phyloP scores from a whole-genome alignment of 2,113 vertebrate species.

The Lethenteron camtschaticum region DNA sequence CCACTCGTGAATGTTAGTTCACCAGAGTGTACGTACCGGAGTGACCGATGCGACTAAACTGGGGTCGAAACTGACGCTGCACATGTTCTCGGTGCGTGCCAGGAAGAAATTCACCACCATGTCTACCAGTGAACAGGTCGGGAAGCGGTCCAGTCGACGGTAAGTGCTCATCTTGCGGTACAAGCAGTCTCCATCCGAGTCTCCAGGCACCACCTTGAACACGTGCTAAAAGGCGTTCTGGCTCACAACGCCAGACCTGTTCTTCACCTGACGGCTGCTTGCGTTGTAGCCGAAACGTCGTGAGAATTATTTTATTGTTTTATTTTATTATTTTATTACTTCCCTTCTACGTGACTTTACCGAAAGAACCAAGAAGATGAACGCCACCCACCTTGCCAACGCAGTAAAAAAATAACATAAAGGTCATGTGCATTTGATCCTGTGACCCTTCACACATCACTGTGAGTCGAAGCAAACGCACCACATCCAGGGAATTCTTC shows the following conservation, averaged over 20 bases:
- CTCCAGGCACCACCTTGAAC: slow-evolving; percentile 13
- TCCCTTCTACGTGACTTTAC: no score
- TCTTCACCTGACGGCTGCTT: no score
- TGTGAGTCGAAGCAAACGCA: slow-evolving; percentile 14
- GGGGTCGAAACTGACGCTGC: not conserved
- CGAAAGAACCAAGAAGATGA: no score
- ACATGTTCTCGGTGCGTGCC: not conserved
- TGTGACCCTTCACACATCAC: no score
- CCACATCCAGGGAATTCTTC: slow-evolving; percentile 27
- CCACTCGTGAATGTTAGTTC: no score
- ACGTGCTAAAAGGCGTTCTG: slow-evolving; percentile 21
- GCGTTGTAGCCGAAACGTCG: no score
- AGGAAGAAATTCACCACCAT: not conserved
- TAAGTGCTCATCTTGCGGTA: not conserved
- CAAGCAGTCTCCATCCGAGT: not conserved
- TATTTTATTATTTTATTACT: no score
- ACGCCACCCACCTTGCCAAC: slow-evolving; percentile 22
- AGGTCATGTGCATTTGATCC: no score
- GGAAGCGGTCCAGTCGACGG: not conserved
- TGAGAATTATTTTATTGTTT: no score
- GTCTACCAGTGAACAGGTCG: not conserved
- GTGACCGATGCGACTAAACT: not conserved
- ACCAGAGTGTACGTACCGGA: not conserved
- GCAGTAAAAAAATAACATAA: no score
- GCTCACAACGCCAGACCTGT: slow-evolving; percentile 12